Percentiles rank a stretch among this genome's conserved stretches.
These are phyloP conservation scores for Leucoma salicis DNA, from an alignment of 2,888 invertebrate species.

Conservation along the genomic window DNA sequence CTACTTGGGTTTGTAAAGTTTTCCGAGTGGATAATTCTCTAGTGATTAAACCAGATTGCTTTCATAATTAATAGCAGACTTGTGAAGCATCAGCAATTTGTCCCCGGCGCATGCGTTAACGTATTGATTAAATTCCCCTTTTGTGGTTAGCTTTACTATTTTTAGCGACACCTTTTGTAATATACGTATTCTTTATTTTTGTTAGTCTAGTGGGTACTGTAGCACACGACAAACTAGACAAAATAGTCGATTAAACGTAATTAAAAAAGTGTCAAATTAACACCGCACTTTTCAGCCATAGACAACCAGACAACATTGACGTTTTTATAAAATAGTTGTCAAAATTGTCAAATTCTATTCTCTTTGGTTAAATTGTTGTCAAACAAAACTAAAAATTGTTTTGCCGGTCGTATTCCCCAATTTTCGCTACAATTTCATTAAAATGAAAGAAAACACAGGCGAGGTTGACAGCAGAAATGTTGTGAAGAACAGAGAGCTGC, in stretches of 20 bases:
- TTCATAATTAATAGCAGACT: no score
- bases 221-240: no score
- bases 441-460: slow-evolving; percentile 66
- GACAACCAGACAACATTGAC: slow-evolving; percentile 19
- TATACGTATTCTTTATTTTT: not conserved
- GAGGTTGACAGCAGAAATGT: slow-evolving; percentile 88
- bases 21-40: no score
- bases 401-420: slow-evolving; percentile 23
- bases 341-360: slow-evolving; percentile 29
- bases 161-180: slow-evolving; percentile 7
- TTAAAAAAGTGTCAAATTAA: not conserved
- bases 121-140: slow-evolving; percentile 41
- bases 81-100: no score
- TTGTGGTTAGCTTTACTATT: not conserved
- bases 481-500: slow-evolving; percentile 92
- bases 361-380: slow-evolving; percentile 27
- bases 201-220: no score
- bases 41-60: no score
- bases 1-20: no score
- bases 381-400: slow-evolving; percentile 36
- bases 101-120: slow-evolving; percentile 38
- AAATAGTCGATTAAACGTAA: not conserved
- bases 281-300: slow-evolving; percentile 16
- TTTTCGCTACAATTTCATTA: slow-evolving; percentile 12
- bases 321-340: not conserved